These are phyloP conservation scores for Ericerus pela DNA, from an alignment of 1,140 invertebrate species.

Conservation along the genomic window DNA sequence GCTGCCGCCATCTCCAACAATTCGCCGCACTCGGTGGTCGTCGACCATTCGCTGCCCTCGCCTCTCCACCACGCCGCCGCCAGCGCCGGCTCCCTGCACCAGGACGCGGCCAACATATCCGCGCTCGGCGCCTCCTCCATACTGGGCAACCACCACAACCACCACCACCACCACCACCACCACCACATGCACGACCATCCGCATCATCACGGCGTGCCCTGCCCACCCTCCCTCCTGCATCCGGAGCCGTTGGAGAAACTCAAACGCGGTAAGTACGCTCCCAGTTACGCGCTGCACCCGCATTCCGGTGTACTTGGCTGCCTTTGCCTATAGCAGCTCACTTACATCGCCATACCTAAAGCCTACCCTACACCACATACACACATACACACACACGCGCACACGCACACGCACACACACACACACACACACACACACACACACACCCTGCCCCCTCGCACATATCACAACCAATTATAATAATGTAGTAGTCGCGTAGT, in stretches of 20 bases:
- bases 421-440: too few relatives aligned
- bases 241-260: constrained; percentile 66
- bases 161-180: constrained; percentile 33
- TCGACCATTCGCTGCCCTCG: constrained; percentile 22
- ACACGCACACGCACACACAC: too few relatives aligned
- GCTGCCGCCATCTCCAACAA: constrained; percentile 15
- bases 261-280: constrained; percentile 56
- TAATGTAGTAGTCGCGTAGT: too few relatives aligned
- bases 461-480: too few relatives aligned
- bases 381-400: too few relatives aligned
- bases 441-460: too few relatives aligned
- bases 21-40: constrained; percentile 27
- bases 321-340: too few relatives aligned
- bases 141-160: neutral
- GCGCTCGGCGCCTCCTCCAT: constrained; percentile 43
- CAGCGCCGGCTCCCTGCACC: constrained; percentile 28
- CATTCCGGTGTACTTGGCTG: too few relatives aligned
- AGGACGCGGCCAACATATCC: too few relatives aligned
- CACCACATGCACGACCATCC: constrained; percentile 34
- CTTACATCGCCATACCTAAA: too few relatives aligned
- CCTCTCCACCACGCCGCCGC: constrained; percentile 42
- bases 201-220: constrained; percentile 34
- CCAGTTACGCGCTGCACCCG: too few relatives aligned
- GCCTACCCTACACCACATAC: too few relatives aligned
- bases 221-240: constrained; percentile 32